Evolutionary conservation across 1,140 invertebrate genomes (phyloP).

Genomic region (Drosophila ananassae): DNA sequence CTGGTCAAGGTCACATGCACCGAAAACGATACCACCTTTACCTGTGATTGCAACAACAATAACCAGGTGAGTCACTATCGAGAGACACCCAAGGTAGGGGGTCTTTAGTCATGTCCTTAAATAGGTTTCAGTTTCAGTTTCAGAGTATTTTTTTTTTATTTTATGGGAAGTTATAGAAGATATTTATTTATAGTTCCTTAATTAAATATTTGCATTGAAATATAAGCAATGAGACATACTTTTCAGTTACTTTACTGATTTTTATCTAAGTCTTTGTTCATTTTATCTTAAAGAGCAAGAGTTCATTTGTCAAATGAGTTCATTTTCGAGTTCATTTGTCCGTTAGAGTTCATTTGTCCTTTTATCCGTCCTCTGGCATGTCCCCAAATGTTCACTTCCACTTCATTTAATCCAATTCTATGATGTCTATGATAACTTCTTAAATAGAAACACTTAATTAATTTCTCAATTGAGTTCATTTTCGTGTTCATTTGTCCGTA

Average conservation of each 20-base stretch:
- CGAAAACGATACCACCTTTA: slow-evolving; percentile 73
- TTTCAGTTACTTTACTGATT: not conserved
- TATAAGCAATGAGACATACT: not conserved
- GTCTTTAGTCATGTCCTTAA: too few species aligned
- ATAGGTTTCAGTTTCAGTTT: too few species aligned
- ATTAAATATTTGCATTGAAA: not conserved
- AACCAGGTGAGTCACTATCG: slow-evolving; percentile 61
- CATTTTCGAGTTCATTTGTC: not conserved
- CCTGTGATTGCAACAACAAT: slow-evolving; percentile 73
- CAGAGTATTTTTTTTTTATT: too few species aligned
- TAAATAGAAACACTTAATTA: too few species aligned
- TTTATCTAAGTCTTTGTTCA: too few species aligned
- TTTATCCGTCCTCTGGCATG: too few species aligned
- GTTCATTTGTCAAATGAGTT: not conserved
- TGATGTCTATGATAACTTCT: too few species aligned
- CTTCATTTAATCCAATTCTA: too few species aligned
- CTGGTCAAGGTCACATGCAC: slow-evolving; percentile 64
- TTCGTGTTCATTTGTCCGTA: not conserved
- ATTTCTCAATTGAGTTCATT: not conserved
- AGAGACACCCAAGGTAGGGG: not conserved
- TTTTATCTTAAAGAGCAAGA: not conserved
- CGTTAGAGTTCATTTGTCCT: too few species aligned
- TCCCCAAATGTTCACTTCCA: too few species aligned
- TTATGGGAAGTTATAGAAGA: too few species aligned
- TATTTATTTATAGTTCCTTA: not conserved